Evolutionary conservation across 2,888 invertebrate genomes (phyloP).

Genomic region (Xestobium rufovillosum): DNA sequence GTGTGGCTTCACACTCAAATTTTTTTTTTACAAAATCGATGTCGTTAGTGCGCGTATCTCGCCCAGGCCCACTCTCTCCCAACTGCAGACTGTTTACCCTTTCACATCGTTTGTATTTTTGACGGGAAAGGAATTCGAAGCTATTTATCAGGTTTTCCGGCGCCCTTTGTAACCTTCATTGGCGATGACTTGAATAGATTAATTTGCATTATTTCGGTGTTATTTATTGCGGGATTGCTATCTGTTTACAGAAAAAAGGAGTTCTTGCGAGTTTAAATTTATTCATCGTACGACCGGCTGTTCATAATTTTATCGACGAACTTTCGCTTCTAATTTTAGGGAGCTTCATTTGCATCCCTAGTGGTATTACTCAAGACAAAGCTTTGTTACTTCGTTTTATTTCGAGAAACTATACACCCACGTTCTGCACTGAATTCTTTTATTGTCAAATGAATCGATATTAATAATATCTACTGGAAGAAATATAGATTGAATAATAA

Average conservation of each 20-base stretch:
- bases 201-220: conserved; percentile 27
- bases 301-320: too few species aligned
- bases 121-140: conserved; percentile 27
- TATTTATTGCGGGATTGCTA: conserved; percentile 25
- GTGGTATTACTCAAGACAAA: too few species aligned
- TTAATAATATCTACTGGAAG: too few species aligned
- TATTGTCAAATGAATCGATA: too few species aligned
- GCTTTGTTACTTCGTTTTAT: too few species aligned
- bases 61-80: conserved; percentile 12
- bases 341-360: too few species aligned
- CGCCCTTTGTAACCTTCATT: conserved; percentile 25
- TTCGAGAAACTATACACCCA: too few species aligned
- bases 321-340: too few species aligned
- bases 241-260: conserved; percentile 16
- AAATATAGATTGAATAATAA: too few species aligned
- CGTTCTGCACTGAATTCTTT: too few species aligned
- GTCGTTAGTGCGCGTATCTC: conserved; percentile 22
- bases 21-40: conserved; percentile 24
- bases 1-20: conserved; percentile 17
- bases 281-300: too few species aligned
- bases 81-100: conserved; percentile 23
- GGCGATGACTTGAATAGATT: conserved; percentile 27
- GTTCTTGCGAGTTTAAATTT: conserved; percentile 1
- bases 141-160: conserved; percentile 26
- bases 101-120: conserved; percentile 27